These are phyloP conservation scores for Pangasianodon hypophthalmus DNA, from an alignment of 2,113 vertebrate genomes.

Conservation along the genomic window DNA sequence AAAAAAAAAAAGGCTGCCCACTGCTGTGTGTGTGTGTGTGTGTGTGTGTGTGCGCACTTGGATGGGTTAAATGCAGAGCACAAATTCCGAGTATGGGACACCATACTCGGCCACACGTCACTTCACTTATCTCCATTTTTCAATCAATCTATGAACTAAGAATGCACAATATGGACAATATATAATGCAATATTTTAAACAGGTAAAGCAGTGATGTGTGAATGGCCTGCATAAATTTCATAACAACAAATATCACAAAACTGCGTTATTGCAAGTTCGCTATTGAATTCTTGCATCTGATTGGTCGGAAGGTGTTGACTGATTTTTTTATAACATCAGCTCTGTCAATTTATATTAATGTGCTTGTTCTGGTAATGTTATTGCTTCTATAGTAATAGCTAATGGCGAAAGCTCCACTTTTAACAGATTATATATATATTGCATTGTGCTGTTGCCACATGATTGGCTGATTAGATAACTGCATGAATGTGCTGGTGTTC, in stretches of 20 bases:
- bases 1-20: no score
- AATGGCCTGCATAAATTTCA: background rate
- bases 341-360: background rate
- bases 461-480: no score
- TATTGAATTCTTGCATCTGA: background rate
- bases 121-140: background rate
- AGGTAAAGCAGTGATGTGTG: background rate
- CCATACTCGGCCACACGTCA: no score
- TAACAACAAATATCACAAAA: background rate
- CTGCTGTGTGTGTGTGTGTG: no score
- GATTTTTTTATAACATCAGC: background rate
- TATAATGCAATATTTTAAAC: background rate
- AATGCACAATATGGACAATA: background rate
- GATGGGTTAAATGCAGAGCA: no score
- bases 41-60: no score
- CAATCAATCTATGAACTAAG: background rate
- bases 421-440: background rate
- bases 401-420: background rate
- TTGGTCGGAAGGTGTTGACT: background rate
- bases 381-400: background rate
- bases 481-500: no score
- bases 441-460: no score
- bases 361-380: background rate
- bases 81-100: no score
- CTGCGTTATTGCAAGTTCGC: background rate